A percentile compares a stretch with the other conserved stretches of the same genome.
Evolutionary conservation across 1,140 invertebrate species (phyloP).

Genomic region (Drosophila bipectinata): DNA sequence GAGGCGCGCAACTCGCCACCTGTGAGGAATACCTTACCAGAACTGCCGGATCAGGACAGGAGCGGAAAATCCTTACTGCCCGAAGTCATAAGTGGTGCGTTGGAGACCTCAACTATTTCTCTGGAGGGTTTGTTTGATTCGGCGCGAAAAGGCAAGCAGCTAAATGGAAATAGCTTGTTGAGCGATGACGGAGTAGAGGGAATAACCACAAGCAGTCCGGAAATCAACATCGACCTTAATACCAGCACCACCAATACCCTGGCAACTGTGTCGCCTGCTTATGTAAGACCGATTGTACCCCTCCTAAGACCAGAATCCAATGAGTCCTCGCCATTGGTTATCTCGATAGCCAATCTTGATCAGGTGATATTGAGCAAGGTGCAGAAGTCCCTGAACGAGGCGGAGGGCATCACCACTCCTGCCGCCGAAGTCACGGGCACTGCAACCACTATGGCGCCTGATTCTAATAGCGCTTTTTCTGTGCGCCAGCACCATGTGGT

Average conservation of each 20-base stretch:
- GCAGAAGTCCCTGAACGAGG: constrained; percentile 47
- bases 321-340: constrained; percentile 83
- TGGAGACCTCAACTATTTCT: constrained; percentile 87
- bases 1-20: constrained; percentile 36
- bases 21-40: constrained; percentile 61
- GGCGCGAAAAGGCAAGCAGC: constrained; percentile 78
- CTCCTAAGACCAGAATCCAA: constrained; percentile 81
- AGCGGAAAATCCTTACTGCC: constrained; percentile 72
- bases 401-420: background rate
- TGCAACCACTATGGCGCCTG: constrained; percentile 18
- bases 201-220: background rate
- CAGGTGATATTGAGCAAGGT: constrained; percentile 83
- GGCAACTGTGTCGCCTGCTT: constrained; percentile 36
- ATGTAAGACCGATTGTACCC: constrained; percentile 82
- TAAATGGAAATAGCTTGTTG: constrained; percentile 40
- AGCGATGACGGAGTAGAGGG: constrained; percentile 2
- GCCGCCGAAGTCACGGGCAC: background rate
- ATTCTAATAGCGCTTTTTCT: constrained; percentile 71
- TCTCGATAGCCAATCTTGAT: constrained; percentile 84
- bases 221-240: constrained; percentile 15
- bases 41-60: constrained; percentile 43
- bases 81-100: constrained; percentile 65
- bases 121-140: constrained; percentile 87
- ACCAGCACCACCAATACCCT: constrained; percentile 32
- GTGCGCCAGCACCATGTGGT: constrained; percentile 61